Evolutionary conservation across 2,888 invertebrate species (phyloP), one percentile per base, ranked within the genome.

Genomic region (Drosophila atroscutellata): DNA sequence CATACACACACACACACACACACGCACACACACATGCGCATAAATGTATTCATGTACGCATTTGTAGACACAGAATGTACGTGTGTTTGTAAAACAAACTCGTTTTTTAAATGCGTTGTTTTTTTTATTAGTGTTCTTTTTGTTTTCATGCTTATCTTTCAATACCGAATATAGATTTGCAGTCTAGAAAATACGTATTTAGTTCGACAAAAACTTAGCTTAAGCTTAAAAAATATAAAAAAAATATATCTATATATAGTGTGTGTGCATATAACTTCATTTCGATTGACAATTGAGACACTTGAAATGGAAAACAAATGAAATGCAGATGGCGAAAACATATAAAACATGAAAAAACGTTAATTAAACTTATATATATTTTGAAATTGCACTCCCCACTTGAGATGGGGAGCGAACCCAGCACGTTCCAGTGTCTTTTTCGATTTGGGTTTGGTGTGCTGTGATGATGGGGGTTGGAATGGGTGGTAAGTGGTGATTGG

Each of bases 81-180:
- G 45, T 55, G 51, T 68, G 37, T 42, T 6, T 52, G 54, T 52
- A 13, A 37, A 60, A 42, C 60, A 81, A 80, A 80, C 82, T 75
- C 56, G 80, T 75, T 75, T 82, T 83, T 62, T 50, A 77, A 82
- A 83, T 87, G 85, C 74, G 83, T 83, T 59, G 80, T 77, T 72
- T 69, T 47, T 47, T 76, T 73, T 54, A 42, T 56, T 63, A 4
- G 45, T 45, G 45, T 45, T 45, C 2, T 24, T 15, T 24, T 45
- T 45, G 45, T 45, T 15, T 45, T 24, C 24, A 4, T 45, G 8
- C 15, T 15, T 24, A 45, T 50, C 59, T 63, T 65, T 67, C 66
- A 52, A 54, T 75, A 57, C 63, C 65, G 67, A 66, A 74, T 60
- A 47, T 50, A 72, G 75, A 74, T 56, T 68, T 72, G 57, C 24